Evolutionary conservation across 2,113 vertebrate species (phyloP).

Genomic region (Megaptera novaeangliae): DNA sequence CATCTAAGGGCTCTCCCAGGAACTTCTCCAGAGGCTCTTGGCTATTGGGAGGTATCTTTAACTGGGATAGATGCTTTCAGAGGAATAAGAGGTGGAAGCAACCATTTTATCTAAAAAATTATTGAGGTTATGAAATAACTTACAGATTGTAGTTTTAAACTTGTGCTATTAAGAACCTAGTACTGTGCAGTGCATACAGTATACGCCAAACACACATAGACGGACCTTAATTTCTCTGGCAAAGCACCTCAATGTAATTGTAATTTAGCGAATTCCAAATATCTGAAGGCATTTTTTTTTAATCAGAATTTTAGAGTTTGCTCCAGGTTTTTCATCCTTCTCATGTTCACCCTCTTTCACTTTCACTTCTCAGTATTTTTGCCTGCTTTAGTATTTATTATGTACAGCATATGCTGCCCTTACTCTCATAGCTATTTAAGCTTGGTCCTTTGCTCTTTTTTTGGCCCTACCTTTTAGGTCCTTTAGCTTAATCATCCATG

Average conservation of each 20-base stretch:
- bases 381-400: neutral
- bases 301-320: neutral
- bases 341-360: neutral
- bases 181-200: rapidly evolving
- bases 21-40: neutral
- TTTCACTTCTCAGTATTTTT: neutral
- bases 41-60: neutral
- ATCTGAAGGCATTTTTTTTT: neutral
- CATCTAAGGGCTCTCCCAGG: too few relatives aligned
- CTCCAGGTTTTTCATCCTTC: neutral
- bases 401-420: neutral
- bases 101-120: neutral
- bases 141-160: neutral
- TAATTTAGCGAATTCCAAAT: neutral
- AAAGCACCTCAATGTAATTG: neutral
- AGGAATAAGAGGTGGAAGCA: neutral
- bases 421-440: neutral
- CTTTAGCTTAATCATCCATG: conserved; percentile 21
- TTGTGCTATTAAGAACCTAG: neutral
- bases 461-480: neutral
- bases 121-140: neutral
- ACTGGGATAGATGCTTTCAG: neutral
- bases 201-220: neutral
- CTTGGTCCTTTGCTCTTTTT: neutral
- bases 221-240: neutral